These are phyloP conservation scores for Scomber scombrus DNA, from an alignment of 2,113 vertebrate genomes.

Conservation along the genomic window DNA sequence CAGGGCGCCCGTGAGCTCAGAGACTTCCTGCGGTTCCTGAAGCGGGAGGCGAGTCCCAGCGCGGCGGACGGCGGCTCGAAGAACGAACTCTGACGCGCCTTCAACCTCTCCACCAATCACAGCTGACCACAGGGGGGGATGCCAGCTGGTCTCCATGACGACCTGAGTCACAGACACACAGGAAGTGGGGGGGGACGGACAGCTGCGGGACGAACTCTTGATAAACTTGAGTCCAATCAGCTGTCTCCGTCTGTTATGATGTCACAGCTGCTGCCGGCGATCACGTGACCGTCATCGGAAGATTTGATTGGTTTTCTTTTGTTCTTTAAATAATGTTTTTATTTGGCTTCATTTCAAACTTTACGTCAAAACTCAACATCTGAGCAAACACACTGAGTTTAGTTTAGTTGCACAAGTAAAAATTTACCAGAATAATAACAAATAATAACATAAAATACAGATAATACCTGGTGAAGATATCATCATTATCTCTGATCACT, in stretches of 20 bases:
- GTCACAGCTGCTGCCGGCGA: background rate
- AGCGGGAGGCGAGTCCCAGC: constrained; percentile 64
- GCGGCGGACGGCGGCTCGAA: constrained; percentile 28
- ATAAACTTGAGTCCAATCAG: background rate
- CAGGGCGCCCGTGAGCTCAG: constrained; percentile 82
- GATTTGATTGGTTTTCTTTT: no score
- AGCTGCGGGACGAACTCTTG: background rate
- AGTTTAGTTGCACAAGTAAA: no score
- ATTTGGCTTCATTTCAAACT: no score
- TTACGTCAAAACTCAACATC: no score
- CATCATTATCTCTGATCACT: no score
- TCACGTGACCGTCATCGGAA: background rate
- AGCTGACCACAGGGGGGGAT: background rate
- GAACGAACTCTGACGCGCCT: constrained; percentile 73
- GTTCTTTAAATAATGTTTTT: no score
- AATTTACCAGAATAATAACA: no score
- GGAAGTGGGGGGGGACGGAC: constrained; percentile 1
- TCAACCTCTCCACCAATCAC: background rate
- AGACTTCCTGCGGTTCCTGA: constrained; percentile 82
- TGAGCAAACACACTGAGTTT: no score
- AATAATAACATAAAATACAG: no score
- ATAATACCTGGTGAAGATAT: no score
- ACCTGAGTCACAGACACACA: background rate
- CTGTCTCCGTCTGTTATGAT: background rate
- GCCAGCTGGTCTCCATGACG: constrained; percentile 1